Conservation (phyloP, 1,140 invertebrate species). For the Anastatus disparis region DNA sequence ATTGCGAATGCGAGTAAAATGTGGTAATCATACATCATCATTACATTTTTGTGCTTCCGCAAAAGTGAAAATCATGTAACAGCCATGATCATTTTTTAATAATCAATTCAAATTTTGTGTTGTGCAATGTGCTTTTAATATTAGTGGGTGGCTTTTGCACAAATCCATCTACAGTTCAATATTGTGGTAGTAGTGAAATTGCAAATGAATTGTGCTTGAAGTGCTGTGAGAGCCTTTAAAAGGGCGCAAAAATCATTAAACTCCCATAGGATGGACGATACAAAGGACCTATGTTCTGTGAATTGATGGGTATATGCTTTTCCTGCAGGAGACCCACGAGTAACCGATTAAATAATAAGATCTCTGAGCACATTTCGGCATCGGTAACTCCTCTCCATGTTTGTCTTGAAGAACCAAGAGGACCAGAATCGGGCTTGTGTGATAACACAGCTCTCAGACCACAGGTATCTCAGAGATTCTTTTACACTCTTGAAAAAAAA, state of each 20-base stretch:
- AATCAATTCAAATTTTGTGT: slow-evolving; percentile 43
- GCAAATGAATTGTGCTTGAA: slow-evolving; percentile 1
- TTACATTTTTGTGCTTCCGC: slow-evolving; percentile 38
- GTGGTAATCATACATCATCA: slow-evolving; percentile 17
- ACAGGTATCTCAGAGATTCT: slow-evolving; percentile 57
- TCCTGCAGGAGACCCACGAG: slow-evolving; percentile 67
- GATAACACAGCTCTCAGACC: slow-evolving; percentile 60
- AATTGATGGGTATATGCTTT: slow-evolving; percentile 70
- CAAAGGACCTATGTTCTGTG: slow-evolving; percentile 58
- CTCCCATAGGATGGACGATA: slow-evolving; percentile 50
- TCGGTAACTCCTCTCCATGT: slow-evolving; percentile 69
- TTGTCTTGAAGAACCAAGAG: slow-evolving; percentile 68
- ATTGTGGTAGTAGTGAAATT: slow-evolving; percentile 35
- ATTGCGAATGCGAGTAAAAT: slow-evolving; percentile 20
- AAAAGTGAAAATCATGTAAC: slow-evolving; percentile 38
- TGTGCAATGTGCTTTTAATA: slow-evolving; percentile 42
- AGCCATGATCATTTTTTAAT: slow-evolving; percentile 35
- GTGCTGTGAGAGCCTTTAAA: not conserved
- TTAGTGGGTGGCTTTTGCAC: slow-evolving; percentile 19
- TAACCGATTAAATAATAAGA: slow-evolving; percentile 65
- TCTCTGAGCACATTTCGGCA: slow-evolving; percentile 66
- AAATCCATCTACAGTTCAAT: slow-evolving; percentile 33
- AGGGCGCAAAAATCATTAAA: slow-evolving; percentile 13
- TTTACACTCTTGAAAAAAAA: no score
- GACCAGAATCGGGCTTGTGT: slow-evolving; percentile 67